phyloP scores from a whole-genome alignment of 2,797 vertebrate species.

The Cyclopterus lumpus region DNA sequence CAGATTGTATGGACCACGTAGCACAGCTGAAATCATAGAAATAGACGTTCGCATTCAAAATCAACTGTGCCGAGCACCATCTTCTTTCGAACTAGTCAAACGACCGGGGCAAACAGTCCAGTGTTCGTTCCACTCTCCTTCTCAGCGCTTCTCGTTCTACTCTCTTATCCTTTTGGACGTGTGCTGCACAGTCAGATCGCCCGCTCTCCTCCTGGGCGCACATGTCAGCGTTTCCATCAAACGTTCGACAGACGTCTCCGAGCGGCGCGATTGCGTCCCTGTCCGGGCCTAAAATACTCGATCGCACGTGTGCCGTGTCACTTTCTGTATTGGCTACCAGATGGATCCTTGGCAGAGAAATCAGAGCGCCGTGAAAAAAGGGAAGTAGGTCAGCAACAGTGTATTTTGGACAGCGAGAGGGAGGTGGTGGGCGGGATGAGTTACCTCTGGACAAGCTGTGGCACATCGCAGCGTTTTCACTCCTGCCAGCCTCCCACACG shows the following conservation, averaged over 20 bases:
- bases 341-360: conserved; percentile 44
- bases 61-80: background rate
- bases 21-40: no score
- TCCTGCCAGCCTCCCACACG: conserved; percentile 26
- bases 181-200: no score
- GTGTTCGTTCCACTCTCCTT: background rate
- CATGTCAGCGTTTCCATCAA: conserved; percentile 23
- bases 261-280: background rate
- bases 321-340: conserved; percentile 12
- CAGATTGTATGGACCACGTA: no score
- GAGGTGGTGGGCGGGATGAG: conserved; percentile 36
- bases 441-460: conserved; percentile 33
- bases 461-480: conserved; percentile 37
- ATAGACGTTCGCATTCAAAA: background rate
- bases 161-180: background rate
- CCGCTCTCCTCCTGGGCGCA: background rate
- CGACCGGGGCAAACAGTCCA: no score
- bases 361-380: conserved; percentile 21
- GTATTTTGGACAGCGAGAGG: conserved; percentile 43
- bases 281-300: conserved; percentile 27
- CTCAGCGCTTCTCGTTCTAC: no score
- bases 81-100: no score
- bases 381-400: conserved; percentile 70
- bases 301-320: conserved; percentile 12
- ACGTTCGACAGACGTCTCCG: conserved; percentile 23